Base-by-base conservation (phyloP, 1,140 invertebrate species). In the Pentalonia nigronervosa region DNA sequence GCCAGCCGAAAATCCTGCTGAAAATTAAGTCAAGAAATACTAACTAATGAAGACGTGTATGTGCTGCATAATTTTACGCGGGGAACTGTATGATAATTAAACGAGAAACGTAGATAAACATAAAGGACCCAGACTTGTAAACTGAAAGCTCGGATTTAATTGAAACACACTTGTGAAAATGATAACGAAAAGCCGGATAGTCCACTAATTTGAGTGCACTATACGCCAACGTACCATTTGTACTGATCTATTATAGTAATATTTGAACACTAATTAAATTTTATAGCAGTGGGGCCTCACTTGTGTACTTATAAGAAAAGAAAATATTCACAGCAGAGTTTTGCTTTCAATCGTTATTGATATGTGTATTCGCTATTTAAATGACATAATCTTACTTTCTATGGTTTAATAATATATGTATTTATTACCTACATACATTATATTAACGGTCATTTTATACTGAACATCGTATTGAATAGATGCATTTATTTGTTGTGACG, bases 31-130 rank as follows among this genome's bases (percentile, higher is more conserved):
- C 60, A 76, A 76, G 60, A 76, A 76, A 76, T 76, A 23, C 60
- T n/a, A 76, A 76, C 60, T 76, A 76, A 76, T 76, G 60, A 76
- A 76, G 60, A 76, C 60, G 60, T 76, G 60, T n/a, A 76, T 76
- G 60, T 76, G 60, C 11, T n/a, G n/a, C 60, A n/a, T 76, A 76
- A 76, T 76, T 76, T 76, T 76, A 76, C 30, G n/a, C 17, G n/a
- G 60, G 60, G 30, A 76, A n/a, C 60, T 76, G 60, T 76, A 76
- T 76, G 30, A 14, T 76, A 76, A 76, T 76, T 76, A 76, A 76
- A 76, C 60, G 14, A n/a, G 60, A 76, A 67, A 76, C 60, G 14
- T 34, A n/a, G 60, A 76, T 76, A 76, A 76, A n/a, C 60, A 76
- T 76, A 76, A 76, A 76, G 60, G 60, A 76, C 30, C 60, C 14